Percentiles rank a stretch among this genome's conserved stretches.
phyloP scores from a whole-genome alignment of 2,113 vertebrate species.

The Tiliqua scincoides region DNA sequence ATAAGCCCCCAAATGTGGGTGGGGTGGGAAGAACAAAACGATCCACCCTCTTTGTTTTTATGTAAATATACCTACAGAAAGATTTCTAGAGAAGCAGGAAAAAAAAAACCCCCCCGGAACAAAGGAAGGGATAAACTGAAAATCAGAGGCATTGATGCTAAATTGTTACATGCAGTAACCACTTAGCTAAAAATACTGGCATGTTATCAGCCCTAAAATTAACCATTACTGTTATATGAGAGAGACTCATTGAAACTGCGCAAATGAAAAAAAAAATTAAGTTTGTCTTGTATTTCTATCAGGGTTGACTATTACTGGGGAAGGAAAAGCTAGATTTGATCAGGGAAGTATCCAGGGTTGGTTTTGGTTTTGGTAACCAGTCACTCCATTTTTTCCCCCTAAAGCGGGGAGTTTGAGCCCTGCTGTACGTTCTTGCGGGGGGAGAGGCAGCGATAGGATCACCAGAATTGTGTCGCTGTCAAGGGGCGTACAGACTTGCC shows the following conservation, averaged over 20 bases:
- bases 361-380: neutral
- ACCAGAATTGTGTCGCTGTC: no score
- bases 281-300: neutral
- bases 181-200: neutral
- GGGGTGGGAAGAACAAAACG: neutral
- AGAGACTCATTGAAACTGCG: neutral
- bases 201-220: neutral
- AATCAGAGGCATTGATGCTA: neutral
- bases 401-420: no score
- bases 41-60: neutral
- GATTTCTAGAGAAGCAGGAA: no score
- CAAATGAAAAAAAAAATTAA: neutral
- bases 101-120: no score
- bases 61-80: neutral
- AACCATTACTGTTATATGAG: neutral
- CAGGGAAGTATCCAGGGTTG: neutral
- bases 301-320: neutral
- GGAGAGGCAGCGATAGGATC: no score
- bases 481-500: no score
- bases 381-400: neutral
- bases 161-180: neutral
- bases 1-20: neutral
- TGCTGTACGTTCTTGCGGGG: no score
- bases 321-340: neutral
- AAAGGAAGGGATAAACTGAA: neutral